These are phyloP conservation scores for Dorcus hopei DNA, from an alignment of 2,888 invertebrate species.

Conservation along the genomic window DNA sequence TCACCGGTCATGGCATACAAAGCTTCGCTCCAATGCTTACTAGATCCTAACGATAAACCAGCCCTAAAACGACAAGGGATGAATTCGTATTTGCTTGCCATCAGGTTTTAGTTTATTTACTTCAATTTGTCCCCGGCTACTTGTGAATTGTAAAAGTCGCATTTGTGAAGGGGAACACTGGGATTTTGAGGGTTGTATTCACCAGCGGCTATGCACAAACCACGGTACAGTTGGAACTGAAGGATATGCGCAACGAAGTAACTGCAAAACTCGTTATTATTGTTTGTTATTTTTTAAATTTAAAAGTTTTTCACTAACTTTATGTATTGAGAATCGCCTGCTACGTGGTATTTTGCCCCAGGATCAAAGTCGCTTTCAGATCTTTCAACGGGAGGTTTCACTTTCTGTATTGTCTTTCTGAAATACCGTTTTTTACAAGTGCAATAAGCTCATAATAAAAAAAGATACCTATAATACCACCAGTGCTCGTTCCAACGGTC, in stretches of 20 bases:
- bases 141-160: constrained; percentile 35
- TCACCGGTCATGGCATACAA: constrained; percentile 57
- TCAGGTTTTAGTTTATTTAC: constrained; percentile 38
- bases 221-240: constrained; percentile 74
- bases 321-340: constrained; percentile 49
- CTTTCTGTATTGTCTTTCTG: constrained; percentile 43
- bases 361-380: constrained; percentile 49
- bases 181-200: constrained; percentile 55
- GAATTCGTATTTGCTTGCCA: background rate
- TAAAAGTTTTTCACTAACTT: constrained; percentile 34
- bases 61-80: constrained; percentile 45
- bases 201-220: constrained; percentile 65
- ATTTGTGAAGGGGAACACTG: constrained; percentile 30
- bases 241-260: constrained; percentile 68
- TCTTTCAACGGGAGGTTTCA: constrained; percentile 42
- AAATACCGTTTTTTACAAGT: background rate
- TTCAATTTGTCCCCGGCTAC: constrained; percentile 51
- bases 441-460: background rate
- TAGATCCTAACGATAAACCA: constrained; percentile 50
- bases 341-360: constrained; percentile 49
- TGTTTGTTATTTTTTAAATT: background rate
- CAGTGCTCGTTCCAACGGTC: constrained; percentile 49
- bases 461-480: constrained; percentile 39
- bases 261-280: constrained; percentile 37
- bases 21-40: constrained; percentile 57